These are phyloP conservation scores for Pheosia tremula DNA, from an alignment of 2,888 invertebrate species.

Conservation along the genomic window DNA sequence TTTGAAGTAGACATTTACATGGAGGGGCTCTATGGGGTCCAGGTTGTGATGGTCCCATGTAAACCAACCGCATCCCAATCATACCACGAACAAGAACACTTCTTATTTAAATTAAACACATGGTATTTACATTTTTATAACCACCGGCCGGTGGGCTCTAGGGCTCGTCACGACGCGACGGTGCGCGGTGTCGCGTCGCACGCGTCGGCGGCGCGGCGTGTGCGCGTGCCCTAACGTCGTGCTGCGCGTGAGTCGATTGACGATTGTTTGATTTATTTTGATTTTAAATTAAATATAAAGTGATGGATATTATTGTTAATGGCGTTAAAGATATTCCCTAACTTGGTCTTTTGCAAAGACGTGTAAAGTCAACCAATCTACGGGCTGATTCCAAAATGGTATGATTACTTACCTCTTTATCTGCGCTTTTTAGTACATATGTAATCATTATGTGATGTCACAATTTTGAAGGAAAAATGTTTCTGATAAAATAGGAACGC, in stretches of 20 bases:
- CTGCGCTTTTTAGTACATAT: too few relatives aligned
- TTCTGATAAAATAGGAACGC: too few relatives aligned
- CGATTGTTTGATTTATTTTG: slow-evolving; percentile 33
- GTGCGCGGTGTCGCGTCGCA: slow-evolving; percentile 53
- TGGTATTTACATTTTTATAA: slow-evolving; percentile 48
- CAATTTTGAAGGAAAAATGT: too few relatives aligned
- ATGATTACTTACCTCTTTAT: too few relatives aligned
- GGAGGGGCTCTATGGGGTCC: too few relatives aligned
- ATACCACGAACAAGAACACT: slow-evolving; percentile 37
- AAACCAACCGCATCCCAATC: slow-evolving; percentile 27
- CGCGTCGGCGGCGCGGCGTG: slow-evolving; percentile 52
- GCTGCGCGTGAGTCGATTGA: slow-evolving; percentile 52
- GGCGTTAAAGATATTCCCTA: neutral
- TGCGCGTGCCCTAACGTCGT: slow-evolving; percentile 66
- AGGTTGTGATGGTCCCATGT: slow-evolving; percentile 16
- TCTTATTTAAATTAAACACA: slow-evolving; percentile 49
- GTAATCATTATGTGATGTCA: too few relatives aligned
- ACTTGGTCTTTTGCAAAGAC: neutral
- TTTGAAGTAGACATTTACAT: too few relatives aligned
- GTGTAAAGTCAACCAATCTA: too few relatives aligned
- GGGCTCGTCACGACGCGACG: slow-evolving; percentile 41
- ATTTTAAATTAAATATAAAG: slow-evolving; percentile 19
- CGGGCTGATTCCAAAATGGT: too few relatives aligned
- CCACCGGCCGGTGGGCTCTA: slow-evolving; percentile 8
- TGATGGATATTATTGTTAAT: neutral